phyloP scores from a whole-genome alignment of 2,888 invertebrate species.

The Drosophila buzzatii region DNA sequence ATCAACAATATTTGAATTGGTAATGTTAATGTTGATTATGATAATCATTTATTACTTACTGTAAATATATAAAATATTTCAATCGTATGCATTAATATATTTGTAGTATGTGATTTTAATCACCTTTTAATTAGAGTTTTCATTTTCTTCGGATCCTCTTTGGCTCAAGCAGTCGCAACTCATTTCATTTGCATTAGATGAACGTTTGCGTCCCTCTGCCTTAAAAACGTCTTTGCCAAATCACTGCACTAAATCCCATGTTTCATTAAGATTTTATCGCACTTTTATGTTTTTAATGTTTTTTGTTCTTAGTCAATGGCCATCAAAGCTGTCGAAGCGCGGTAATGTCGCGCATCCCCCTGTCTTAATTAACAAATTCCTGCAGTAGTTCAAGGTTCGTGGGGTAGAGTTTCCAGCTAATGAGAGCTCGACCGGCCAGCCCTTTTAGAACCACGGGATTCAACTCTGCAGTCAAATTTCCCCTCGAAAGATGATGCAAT shows the following conservation, averaged over 20 bases:
- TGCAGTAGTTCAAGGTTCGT: conserved; percentile 39
- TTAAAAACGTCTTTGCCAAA: conserved; percentile 32
- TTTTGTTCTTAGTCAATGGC: conserved; percentile 24
- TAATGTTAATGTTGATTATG: no score
- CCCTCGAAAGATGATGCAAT: conserved; percentile 52
- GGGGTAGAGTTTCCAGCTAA: conserved; percentile 67
- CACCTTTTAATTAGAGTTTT: neutral
- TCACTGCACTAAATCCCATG: conserved; percentile 57
- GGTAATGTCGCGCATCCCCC: conserved; percentile 33
- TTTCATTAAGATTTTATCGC: conserved; percentile 61
- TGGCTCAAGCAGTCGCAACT: neutral
- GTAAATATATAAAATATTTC: no score
- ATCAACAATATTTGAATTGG: no score
- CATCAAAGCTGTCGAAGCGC: conserved; percentile 45
- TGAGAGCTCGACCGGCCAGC: conserved; percentile 45
- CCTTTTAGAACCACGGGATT: neutral
- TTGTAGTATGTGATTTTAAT: neutral
- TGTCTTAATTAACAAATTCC: conserved; percentile 71
- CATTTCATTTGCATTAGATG: conserved; percentile 29
- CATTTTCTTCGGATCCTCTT: no score
- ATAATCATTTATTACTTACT: no score
- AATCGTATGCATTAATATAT: no score
- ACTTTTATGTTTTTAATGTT: conserved; percentile 23
- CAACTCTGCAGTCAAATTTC: neutral
- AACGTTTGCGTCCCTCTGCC: neutral